Evolutionary conservation across 2,888 invertebrate genomes (phyloP), one percentile per base, ranked within the genome.

Genomic region (Ormyrus nitidulus): DNA sequence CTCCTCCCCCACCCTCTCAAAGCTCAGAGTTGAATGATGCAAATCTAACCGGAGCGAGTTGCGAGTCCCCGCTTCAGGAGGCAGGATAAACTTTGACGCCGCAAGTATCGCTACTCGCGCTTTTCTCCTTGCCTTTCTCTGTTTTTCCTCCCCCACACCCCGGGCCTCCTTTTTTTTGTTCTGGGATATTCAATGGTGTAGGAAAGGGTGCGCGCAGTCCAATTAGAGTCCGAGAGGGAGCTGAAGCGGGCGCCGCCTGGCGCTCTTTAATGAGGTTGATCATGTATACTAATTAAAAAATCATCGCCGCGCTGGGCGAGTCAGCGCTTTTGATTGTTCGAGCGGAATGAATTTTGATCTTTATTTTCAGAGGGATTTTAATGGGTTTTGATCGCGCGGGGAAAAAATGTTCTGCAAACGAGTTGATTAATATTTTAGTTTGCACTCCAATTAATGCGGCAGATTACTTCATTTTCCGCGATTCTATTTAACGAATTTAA

Each of bases 261-360:
- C 19, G 48, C 13, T 54, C 49, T 58, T 49, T 75, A 66, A 75
- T 75, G 65, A 75, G 58, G 7, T 66, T 49, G 49, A 11, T 75
- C 66, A 66, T 54, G 74, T 49, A 65, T 75, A 65, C 65, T 75
- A 75, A 75, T 75, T 77, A 77, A 77, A 77, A 77, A 77, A 44
- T 77, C 46, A 56, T 46, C 61, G 49, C 6, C 10, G 0, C 7
- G 11, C 19, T n/a, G 19, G 1, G 19, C 19, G 19, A 5, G 48
- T 4, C 19, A 44, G 44, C 58, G 49, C 13, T 56, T 54, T 46
- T 13, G 46, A 58, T 70, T 70, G 69, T 68, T 54, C 10, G 19
- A 1, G 19, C 19, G 19, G 19, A 19, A 19, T 19, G 19, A 19
- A 19, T 19, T 19, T 19, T 19, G 19, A 19, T 19, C 19, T 19